Percentiles rank a stretch among this genome's conserved stretches.
Evolutionary conservation across 1,140 invertebrate species (phyloP).

Genomic region (Plectus sambesii): DNA sequence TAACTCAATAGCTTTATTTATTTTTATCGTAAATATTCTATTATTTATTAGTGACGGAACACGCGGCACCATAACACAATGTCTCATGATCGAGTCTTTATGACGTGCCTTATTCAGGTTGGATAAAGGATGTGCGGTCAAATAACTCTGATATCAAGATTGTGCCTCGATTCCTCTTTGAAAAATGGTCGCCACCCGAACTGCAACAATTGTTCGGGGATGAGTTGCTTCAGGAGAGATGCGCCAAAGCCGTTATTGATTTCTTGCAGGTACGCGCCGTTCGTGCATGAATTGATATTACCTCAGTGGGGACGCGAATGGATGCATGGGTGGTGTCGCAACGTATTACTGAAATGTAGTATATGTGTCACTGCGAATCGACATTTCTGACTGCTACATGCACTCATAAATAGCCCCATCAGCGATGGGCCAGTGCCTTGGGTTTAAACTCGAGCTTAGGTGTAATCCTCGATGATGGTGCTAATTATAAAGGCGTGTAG

Average conservation of each 20-base stretch:
- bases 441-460: too few relatives aligned
- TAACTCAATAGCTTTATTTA: too few relatives aligned
- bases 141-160: conserved; percentile 36
- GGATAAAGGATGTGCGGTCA: conserved; percentile 31
- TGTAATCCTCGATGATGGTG: too few relatives aligned
- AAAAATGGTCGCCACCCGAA: conserved; percentile 20
- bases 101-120: conserved; percentile 18
- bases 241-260: conserved; percentile 26
- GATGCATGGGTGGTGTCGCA: background rate
- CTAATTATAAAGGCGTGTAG: too few relatives aligned
- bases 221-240: conserved; percentile 23
- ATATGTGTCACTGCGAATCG: too few relatives aligned
- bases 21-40: too few relatives aligned
- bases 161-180: conserved; percentile 38
- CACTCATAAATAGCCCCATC: too few relatives aligned
- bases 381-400: too few relatives aligned
- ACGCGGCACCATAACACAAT: too few relatives aligned
- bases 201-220: conserved; percentile 27
- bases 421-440: too few relatives aligned
- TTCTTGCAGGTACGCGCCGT: conserved; percentile 37
- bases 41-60: conserved; percentile 8
- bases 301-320: conserved; percentile 5
- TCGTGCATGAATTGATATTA: conserved; percentile 12
- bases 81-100: background rate
- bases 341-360: too few relatives aligned